phyloP scores from a whole-genome alignment of 2,797 vertebrate genomes.

The Falco concolor region DNA sequence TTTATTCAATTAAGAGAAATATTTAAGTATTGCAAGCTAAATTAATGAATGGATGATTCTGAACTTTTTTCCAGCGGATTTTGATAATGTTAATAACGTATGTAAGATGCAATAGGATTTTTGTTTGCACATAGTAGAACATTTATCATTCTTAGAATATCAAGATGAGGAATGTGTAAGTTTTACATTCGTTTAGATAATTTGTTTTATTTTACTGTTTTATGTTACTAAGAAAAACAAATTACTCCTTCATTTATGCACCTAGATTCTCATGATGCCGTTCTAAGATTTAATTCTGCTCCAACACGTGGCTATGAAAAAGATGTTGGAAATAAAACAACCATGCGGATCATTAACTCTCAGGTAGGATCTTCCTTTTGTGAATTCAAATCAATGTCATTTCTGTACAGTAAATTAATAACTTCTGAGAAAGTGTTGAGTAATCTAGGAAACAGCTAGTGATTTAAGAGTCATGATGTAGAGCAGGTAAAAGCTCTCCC shows the following conservation, averaged over 20 bases:
- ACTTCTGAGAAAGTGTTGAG: not conserved
- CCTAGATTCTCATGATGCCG: constrained; percentile 92
- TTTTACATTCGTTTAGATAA: not conserved
- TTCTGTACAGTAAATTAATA: not conserved
- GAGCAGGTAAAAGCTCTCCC: not conserved
- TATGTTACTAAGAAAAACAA: not conserved
- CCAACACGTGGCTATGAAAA: constrained; percentile 90
- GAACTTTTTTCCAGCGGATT: not conserved
- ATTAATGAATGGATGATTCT: not conserved
- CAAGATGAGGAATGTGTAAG: not conserved
- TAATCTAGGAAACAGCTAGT: not conserved
- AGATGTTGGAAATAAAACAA: constrained; percentile 97
- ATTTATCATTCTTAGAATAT: not conserved
- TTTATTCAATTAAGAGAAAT: constrained; percentile 10
- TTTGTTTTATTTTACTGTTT: not conserved
- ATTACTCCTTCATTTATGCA: constrained; percentile 38
- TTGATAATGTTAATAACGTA: not conserved
- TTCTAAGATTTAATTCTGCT: constrained; percentile 94
- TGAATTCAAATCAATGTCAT: not conserved
- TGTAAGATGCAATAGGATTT: not conserved
- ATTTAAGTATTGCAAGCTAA: not conserved
- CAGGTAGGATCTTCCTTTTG: constrained; percentile 80
- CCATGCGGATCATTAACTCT: constrained; percentile 94
- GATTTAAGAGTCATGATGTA: not conserved
- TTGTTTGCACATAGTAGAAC: not conserved